Evolutionary conservation across 2,113 vertebrate species (phyloP).

Genomic region (Opisthocomus hoazin): DNA sequence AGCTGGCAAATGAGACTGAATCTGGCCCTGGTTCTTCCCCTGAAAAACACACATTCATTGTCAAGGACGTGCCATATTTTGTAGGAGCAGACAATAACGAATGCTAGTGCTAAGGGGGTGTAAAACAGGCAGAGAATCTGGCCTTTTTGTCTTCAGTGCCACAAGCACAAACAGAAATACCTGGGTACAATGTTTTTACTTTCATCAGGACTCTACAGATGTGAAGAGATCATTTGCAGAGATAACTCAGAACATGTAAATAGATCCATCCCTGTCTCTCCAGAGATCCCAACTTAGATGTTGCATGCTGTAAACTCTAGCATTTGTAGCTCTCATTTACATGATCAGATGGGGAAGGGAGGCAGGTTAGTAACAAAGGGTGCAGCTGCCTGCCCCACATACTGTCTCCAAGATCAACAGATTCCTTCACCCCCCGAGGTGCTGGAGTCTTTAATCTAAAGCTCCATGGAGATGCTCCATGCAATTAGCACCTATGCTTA

Average conservation of each 20-base stretch:
- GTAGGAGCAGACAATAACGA: not conserved
- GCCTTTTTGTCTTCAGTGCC: not conserved
- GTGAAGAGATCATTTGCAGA: not conserved
- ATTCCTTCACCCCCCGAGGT: conserved; percentile 34
- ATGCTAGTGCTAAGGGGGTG: not conserved
- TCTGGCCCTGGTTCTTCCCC: not conserved
- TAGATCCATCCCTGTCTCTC: not conserved
- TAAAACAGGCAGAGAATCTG: not conserved
- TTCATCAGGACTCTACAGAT: not conserved
- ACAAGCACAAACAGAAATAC: not conserved
- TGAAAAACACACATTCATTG: rapidly evolving
- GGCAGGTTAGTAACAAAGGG: not conserved
- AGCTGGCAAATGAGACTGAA: not conserved
- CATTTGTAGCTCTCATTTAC: not conserved
- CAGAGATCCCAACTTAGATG: not conserved
- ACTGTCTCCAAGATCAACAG: conserved; percentile 17
- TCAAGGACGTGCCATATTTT: rapidly evolving
- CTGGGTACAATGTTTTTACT: not conserved
- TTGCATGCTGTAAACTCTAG: not conserved
- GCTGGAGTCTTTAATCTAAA: conserved; percentile 34
- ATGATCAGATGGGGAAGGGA: not conserved
- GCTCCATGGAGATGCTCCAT: conserved; percentile 10
- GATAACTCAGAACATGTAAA: not conserved
- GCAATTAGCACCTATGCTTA: conserved; percentile 38
- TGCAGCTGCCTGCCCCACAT: conserved; percentile 31